These are phyloP conservation scores for Blera fallax DNA, from an alignment of 2,888 invertebrate genomes.

Conservation along the genomic window DNA sequence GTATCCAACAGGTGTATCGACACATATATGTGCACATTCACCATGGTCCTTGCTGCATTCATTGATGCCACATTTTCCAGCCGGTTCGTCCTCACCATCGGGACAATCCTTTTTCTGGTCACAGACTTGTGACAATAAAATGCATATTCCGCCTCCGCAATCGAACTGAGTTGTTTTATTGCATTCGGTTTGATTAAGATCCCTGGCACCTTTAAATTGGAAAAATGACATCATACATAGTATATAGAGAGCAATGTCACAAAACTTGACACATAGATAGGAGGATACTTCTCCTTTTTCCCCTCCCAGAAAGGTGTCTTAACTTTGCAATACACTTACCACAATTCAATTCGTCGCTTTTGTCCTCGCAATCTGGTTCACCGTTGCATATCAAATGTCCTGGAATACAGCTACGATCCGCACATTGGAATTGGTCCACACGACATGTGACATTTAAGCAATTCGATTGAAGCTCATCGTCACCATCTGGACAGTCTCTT, in stretches of 20 bases:
- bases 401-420: conserved; percentile 89
- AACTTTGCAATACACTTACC: conserved; percentile 83
- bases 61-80: conserved; percentile 88
- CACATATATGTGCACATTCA: conserved; percentile 92
- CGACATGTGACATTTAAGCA: conserved; percentile 90
- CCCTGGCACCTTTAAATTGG: conserved; percentile 11
- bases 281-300: too few species aligned
- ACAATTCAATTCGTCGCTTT: conserved; percentile 93
- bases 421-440: conserved; percentile 93
- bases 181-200: conserved; percentile 83
- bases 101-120: conserved; percentile 94
- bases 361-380: conserved; percentile 90
- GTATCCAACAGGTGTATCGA: conserved; percentile 90
- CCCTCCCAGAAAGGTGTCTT: too few species aligned
- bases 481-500: conserved; percentile 91
- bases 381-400: conserved; percentile 93
- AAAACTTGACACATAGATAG: too few species aligned
- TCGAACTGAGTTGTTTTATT: conserved; percentile 90
- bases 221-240: neutral
- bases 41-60: conserved; percentile 92
- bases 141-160: conserved; percentile 93
- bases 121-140: conserved; percentile 90
- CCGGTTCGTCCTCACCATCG: conserved; percentile 93
- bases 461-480: conserved; percentile 87
- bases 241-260: too few species aligned